These are phyloP conservation scores for Cyrtodaria siliqua DNA, from an alignment of 2,888 invertebrate genomes.

Conservation along the genomic window DNA sequence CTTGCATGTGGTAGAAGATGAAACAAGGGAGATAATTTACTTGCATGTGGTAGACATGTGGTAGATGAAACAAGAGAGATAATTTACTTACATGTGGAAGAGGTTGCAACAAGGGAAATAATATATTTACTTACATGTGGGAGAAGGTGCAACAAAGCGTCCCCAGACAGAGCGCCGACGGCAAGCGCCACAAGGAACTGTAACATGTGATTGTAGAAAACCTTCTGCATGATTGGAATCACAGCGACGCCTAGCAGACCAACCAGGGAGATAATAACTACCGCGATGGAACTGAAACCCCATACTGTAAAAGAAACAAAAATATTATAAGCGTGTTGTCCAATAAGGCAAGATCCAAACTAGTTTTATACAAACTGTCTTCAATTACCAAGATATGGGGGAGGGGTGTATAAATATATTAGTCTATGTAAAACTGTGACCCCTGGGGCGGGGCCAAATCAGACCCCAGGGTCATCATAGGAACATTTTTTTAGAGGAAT, in stretches of 20 bases:
- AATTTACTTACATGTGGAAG: slow-evolving; percentile 88
- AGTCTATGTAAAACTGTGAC: too few species aligned
- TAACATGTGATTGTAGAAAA: slow-evolving; percentile 94
- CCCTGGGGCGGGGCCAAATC: too few species aligned
- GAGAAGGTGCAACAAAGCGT: slow-evolving; percentile 96
- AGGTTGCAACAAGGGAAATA: slow-evolving; percentile 95
- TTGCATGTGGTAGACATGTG: too few species aligned
- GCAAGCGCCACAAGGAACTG: slow-evolving; percentile 97
- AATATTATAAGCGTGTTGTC: neutral
- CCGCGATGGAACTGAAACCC: slow-evolving; percentile 93
- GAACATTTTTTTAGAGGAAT: too few species aligned
- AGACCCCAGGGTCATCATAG: too few species aligned
- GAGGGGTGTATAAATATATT: too few species aligned
- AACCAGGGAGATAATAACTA: slow-evolving; percentile 94
- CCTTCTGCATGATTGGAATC: slow-evolving; percentile 94
- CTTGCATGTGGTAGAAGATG: too few species aligned
- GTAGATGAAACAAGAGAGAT: slow-evolving; percentile 6
- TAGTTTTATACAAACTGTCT: too few species aligned
- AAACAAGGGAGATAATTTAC: too few species aligned
- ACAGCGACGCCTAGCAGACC: slow-evolving; percentile 95
- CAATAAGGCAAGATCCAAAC: too few species aligned
- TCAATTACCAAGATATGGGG: too few species aligned
- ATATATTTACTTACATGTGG: slow-evolving; percentile 89
- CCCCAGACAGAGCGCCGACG: slow-evolving; percentile 96
- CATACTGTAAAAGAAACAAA: slow-evolving; percentile 90